phyloP scores from a whole-genome alignment of 2,113 vertebrate genomes.

The Chaetodon trifascialis region DNA sequence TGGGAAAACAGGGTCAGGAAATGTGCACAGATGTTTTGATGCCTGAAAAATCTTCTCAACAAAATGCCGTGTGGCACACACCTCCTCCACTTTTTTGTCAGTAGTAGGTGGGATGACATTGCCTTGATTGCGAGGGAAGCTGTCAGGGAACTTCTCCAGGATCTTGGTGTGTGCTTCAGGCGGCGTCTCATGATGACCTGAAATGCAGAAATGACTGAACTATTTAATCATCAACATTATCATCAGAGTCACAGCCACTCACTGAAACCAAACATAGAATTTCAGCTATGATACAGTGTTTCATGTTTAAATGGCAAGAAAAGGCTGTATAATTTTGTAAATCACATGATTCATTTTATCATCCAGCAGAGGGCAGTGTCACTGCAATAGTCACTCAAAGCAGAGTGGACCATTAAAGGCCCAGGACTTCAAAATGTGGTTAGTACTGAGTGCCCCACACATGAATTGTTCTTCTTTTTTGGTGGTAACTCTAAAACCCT shows the following conservation, averaged over 20 bases:
- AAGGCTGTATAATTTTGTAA: not conserved
- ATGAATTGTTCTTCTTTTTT: not conserved
- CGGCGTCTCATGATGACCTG: conserved; percentile 96
- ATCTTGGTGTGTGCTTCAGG: conserved; percentile 93
- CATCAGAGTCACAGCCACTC: not conserved
- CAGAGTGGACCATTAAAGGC: not conserved
- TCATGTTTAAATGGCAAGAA: not conserved
- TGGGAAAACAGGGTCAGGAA: conserved; percentile 7
- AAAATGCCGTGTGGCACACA: conserved; percentile 11
- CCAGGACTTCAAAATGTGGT: not conserved
- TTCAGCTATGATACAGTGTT: not conserved
- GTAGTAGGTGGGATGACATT: conserved; percentile 92
- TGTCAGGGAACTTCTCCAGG: conserved; percentile 94
- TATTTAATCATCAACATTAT: not conserved
- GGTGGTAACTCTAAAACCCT: not conserved
- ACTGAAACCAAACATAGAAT: not conserved
- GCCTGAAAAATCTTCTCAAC: not conserved
- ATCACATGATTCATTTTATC: not conserved
- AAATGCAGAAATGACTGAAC: not conserved
- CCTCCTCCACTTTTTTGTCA: conserved; percentile 89
- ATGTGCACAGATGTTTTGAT: not conserved
- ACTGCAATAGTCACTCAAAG: not conserved
- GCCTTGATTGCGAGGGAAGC: conserved; percentile 89
- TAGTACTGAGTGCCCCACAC: not conserved
- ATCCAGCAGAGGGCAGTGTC: conserved; percentile 70